Evolutionary conservation across 2,113 vertebrate genomes (phyloP).

Genomic region (Oceanites oceanicus): DNA sequence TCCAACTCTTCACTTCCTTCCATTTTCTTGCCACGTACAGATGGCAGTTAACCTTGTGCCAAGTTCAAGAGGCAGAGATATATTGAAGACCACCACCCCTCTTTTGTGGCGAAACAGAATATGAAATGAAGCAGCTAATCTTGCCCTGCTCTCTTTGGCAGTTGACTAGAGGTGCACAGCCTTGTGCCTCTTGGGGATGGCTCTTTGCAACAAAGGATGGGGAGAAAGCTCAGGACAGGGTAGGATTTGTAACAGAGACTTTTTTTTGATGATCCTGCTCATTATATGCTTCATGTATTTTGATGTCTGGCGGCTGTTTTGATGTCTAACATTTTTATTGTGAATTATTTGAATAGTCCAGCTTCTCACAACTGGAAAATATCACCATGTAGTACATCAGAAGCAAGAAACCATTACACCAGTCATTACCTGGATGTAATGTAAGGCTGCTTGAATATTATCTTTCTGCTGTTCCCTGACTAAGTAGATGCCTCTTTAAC

Average conservation of each 20-base stretch:
- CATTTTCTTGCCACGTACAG: not conserved
- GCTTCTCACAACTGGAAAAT: not conserved
- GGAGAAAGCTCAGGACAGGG: not conserved
- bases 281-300: not conserved
- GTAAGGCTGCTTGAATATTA: not conserved
- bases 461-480: not conserved
- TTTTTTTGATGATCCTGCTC: not conserved
- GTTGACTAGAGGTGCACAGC: not conserved
- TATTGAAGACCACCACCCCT: not conserved
- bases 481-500: conserved; percentile 25
- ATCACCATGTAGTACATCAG: not conserved
- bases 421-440: not conserved
- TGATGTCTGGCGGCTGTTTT: not conserved
- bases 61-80: not conserved
- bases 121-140: not conserved
- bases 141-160: not conserved
- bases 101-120: not conserved
- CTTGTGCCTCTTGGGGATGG: not conserved
- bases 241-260: not conserved
- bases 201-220: not conserved
- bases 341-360: not conserved
- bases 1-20: not conserved
- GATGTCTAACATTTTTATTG: not conserved
- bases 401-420: not conserved
- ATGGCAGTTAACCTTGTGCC: not conserved